Evolutionary conservation across 2,797 vertebrate genomes (phyloP), one percentile per base, ranked within the genome.

Genomic region (Poeciliopsis infans): DNA sequence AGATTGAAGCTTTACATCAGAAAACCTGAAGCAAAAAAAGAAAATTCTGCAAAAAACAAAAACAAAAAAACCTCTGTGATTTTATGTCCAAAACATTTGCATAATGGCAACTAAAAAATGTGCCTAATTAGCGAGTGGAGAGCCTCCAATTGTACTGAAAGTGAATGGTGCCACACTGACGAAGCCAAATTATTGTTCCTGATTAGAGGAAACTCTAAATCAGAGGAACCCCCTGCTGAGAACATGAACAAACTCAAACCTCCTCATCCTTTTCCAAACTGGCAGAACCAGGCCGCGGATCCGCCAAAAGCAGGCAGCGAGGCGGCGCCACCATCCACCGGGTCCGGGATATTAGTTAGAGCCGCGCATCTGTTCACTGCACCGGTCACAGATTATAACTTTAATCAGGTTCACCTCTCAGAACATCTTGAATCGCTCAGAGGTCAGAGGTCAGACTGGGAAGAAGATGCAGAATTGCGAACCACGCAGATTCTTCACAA

Each of bases 231-330:
- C 88, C 94, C 92, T 69, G 91, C 93, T 93, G 93, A 78, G 93
- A 86, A 82, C 85, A 83, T 81, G 75, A 84, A 89, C 51, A 83
- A 41, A 87, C 83, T 89, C 77, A 91, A 93, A 93, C 89, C 88
- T 89, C 89, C 87, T 78, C 28, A 76, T 87, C 79, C 85, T 49
- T 76, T 85, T 92, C 89, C 92, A 93, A 94, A 91, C 93, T 95
- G 94, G 94, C 94, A 94, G 81, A 70, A 82, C 66, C 45, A 36
- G 57, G 51, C 7, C 78, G 72, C 79, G 57, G 79, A 84, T 83
- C 74, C 86, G 92, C 92, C 91, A 93, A 93, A 87, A 85, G 80
- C 71, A 85, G 79, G 71, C 78, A 84, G 83, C 79, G 23, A 82
- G 33, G 76, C 73, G 15, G 28, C 39, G 23, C 7, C 7, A 3